Evolutionary conservation across 2,113 vertebrate genomes (phyloP), one percentile per base, ranked within the genome.

Genomic region (Phyllopteryx taeniolatus): DNA sequence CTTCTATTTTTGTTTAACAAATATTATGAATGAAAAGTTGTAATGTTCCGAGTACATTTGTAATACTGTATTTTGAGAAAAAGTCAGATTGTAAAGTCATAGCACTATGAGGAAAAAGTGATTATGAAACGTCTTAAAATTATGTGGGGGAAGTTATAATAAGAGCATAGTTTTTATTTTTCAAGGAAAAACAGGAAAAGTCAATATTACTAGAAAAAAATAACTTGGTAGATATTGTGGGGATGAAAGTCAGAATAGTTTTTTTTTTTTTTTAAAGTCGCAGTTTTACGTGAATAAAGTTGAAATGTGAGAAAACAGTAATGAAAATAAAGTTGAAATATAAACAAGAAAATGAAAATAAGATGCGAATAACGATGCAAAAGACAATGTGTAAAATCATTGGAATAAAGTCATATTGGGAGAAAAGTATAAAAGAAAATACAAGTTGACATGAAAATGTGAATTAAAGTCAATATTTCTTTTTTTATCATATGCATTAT

Each of bases 391-490:
- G 49, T 19, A 53, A 53, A 53, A 39, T 39, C 46, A 15, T 8
- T 53, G 49, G 49, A 56, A 59, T 59, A 59, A 8, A 56, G 12
- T 31, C 49, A 20, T 53, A 53, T 2, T 0, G 19, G 49, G 15
- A 19, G 15, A n/a, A 54, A 54, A n/a, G 7, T n/a, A 10, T n/a
- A n/a, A 20, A 14, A 54, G 3, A 54, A 11, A 56, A 56, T 10
- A 56, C 78, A 80, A 61, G 77, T 79, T 80, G 70, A 65, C 67
- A 70, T 83, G 69, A 27, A 59, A 57, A 22, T 54, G 20, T 11
- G 20, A n/a, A 19, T 19, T 51, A 51, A 56, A 22, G 56, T 31
- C 22, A 59, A 27, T 31, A 31, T 31, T 59, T 22, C 14, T 61
- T 20, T 35, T 60, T 33, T 60, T 53, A 27, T 49, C 5, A 14